A percentile compares a stretch with the other conserved stretches of the same genome.
Conservation (phyloP, 2,113 vertebrate genomes). For the Suncus etruscus region DNA sequence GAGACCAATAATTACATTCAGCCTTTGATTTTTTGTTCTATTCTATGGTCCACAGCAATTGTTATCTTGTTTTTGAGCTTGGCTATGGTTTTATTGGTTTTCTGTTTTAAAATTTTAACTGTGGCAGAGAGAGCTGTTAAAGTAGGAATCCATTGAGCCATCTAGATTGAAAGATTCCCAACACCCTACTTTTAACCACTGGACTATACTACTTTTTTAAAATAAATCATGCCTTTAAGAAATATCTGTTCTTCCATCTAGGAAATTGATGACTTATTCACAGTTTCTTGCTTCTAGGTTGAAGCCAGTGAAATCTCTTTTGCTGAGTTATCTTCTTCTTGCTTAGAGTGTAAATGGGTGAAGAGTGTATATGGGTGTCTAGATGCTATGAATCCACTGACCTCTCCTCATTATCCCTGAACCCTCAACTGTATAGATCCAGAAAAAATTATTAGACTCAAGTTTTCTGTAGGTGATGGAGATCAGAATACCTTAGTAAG, state of each 20-base stretch:
- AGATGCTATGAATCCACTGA: not conserved
- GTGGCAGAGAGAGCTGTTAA: conserved; percentile 17
- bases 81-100: not conserved
- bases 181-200: conserved; percentile 41
- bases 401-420: not conserved
- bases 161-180: conserved; percentile 1
- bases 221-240: not conserved
- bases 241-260: not conserved
- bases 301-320: not conserved
- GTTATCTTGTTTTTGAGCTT: conserved; percentile 36
- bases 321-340: conserved; percentile 20
- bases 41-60: conserved; percentile 13
- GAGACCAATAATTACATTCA: not conserved
- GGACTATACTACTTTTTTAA: not conserved
- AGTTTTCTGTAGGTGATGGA: not conserved
- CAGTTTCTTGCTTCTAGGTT: conserved; percentile 15
- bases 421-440: not conserved
- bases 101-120: conserved; percentile 41
- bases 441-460: not conserved
- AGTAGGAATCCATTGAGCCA: conserved; percentile 17
- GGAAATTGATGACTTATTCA: not conserved
- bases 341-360: conserved; percentile 6
- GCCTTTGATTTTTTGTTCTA: conserved; percentile 23
- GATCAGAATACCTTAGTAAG: not conserved
- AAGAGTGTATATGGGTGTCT: not conserved